phyloP scores from a whole-genome alignment of 2,797 vertebrate genomes.

The Notoglanidium macrostoma region DNA sequence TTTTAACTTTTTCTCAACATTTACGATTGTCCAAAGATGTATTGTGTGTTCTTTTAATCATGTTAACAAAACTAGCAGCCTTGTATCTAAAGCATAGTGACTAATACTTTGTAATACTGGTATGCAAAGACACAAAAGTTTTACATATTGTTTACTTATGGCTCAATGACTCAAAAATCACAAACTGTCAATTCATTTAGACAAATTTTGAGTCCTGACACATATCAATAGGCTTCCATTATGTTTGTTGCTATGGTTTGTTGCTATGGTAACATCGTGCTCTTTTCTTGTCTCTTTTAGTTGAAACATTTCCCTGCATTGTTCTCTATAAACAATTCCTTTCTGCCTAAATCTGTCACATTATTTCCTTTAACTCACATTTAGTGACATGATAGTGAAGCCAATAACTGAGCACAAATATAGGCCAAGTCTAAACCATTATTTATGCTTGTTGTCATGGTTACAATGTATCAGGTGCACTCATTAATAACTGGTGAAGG shows the following conservation, averaged over 20 bases:
- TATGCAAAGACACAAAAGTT: not conserved
- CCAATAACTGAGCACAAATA: not conserved
- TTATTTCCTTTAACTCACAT: not conserved
- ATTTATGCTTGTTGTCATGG: slow-evolving; percentile 8
- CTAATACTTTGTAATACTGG: too few species aligned
- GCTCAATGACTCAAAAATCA: not conserved
- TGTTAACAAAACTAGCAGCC: not conserved
- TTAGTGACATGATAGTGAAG: not conserved
- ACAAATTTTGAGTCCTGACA: not conserved
- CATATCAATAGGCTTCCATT: not conserved
- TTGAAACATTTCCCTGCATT: not conserved
- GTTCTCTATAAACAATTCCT: not conserved
- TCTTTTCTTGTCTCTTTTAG: not conserved
- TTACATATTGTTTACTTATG: not conserved
- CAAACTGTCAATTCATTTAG: not conserved
- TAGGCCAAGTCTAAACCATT: not conserved
- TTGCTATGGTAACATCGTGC: not conserved
- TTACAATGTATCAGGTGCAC: not conserved
- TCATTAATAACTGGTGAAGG: not conserved
- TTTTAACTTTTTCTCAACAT: not conserved
- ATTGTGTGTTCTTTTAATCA: not conserved
- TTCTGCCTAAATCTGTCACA: not conserved
- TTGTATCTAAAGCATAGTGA: not conserved
- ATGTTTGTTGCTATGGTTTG: not conserved
- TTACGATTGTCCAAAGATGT: not conserved